Conservation (phyloP, 2,113 vertebrate species). For the Cephalopholis sonnerati region DNA sequence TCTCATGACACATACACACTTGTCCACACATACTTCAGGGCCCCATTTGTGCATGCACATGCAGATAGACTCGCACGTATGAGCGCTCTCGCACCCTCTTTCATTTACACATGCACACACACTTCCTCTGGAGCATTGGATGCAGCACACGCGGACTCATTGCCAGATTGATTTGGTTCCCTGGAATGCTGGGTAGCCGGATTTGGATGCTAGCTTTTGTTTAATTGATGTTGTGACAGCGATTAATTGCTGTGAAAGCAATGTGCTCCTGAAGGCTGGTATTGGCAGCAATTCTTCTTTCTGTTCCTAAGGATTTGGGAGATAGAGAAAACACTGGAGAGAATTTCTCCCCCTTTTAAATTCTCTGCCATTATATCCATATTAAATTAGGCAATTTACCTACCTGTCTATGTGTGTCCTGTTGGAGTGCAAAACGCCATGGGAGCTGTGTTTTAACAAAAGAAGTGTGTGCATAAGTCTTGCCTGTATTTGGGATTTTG, state of each 20-base stretch:
- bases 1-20: conserved; percentile 11
- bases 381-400: conserved; percentile 26
- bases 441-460: neutral
- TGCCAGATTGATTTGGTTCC: conserved; percentile 68
- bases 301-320: conserved; percentile 39
- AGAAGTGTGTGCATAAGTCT: neutral
- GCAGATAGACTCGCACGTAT: neutral
- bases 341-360: neutral
- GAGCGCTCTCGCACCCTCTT: neutral
- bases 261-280: conserved; percentile 68
- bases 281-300: conserved; percentile 44
- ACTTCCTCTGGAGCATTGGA: conserved; percentile 33
- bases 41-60: neutral
- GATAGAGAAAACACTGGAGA: conserved; percentile 26
- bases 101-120: neutral
- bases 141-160: conserved; percentile 9
- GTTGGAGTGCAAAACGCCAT: neutral
- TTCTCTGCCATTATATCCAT: conserved; percentile 19
- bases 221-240: conserved; percentile 83
- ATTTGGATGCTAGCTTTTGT: conserved; percentile 66
- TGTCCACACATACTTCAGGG: neutral
- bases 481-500: neutral
- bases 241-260: conserved; percentile 79
- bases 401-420: neutral
- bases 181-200: conserved; percentile 65